phyloP scores from a whole-genome alignment of 2,797 vertebrate species.

The Cyprinodon diabolis region DNA sequence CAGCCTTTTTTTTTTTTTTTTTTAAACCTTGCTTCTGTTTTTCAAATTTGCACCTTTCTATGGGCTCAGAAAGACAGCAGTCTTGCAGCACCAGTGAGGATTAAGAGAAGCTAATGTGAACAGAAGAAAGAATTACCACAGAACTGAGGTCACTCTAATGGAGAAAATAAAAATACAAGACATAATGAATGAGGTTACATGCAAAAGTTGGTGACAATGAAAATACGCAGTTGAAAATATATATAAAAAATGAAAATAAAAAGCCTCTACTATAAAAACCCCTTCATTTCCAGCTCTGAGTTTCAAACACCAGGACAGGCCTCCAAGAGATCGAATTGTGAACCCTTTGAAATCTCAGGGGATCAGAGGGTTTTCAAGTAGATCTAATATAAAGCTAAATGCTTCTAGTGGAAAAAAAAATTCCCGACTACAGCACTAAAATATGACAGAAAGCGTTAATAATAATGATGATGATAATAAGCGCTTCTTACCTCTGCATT shows the following conservation, averaged over 20 bases:
- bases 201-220: conserved; percentile 87
- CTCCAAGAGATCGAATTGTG: not conserved
- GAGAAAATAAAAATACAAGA: conserved; percentile 96
- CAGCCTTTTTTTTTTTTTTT: too few relatives aligned
- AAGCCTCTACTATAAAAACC: conserved; percentile 44
- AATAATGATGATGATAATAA: not conserved
- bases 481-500: conserved; percentile 91
- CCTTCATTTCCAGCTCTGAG: conserved; percentile 28
- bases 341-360: conserved; percentile 17
- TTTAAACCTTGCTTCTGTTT: conserved; percentile 78
- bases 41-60: conserved; percentile 77
- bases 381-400: conserved; percentile 27
- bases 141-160: conserved; percentile 99
- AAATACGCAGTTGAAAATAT: conserved; percentile 55
- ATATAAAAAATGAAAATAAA: conserved; percentile 28
- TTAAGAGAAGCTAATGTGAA: conserved; percentile 81
- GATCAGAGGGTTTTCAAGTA: conserved; percentile 50
- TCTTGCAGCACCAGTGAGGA: conserved; percentile 72
- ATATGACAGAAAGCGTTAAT: conserved; percentile 46
- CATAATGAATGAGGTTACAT: conserved; percentile 93
- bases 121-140: conserved; percentile 98
- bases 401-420: conserved; percentile 39
- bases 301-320: not conserved
- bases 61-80: conserved; percentile 71
- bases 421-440: conserved; percentile 43